Percentiles rank a stretch among this genome's conserved stretches.
These are phyloP conservation scores for Netelia melanura DNA, from an alignment of 2,888 invertebrate species.

Conservation along the genomic window DNA sequence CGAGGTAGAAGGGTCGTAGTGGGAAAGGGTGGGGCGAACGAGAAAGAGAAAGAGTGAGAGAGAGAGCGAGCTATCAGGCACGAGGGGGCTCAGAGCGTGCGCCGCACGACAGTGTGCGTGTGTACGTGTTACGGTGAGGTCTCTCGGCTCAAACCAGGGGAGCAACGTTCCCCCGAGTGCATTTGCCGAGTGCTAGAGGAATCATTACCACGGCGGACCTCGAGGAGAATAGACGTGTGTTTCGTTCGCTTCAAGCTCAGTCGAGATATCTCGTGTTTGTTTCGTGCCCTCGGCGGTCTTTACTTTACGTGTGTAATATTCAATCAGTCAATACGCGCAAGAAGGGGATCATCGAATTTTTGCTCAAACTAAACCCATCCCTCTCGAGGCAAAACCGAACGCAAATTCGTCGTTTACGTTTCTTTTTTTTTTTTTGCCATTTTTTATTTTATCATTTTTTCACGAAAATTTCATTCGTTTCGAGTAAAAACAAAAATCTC, in stretches of 20 bases:
- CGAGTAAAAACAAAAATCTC: not conserved
- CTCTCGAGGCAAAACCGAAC: not conserved
- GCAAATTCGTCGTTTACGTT: not conserved
- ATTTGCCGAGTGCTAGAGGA: conserved; percentile 71
- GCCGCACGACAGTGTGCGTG: conserved; percentile 51
- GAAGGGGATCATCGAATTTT: not conserved
- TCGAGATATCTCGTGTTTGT: conserved; percentile 77
- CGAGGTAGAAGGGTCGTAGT: conserved; percentile 62
- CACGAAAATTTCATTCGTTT: not conserved
- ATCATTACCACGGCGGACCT: conserved; percentile 84
- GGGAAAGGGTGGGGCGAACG: conserved; percentile 24
- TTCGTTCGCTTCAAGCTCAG: conserved; percentile 80
- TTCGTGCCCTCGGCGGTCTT: conserved; percentile 50
- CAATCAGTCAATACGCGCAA: not conserved
- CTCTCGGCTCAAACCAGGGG: conserved; percentile 74
- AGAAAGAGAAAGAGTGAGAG: conserved; percentile 34
- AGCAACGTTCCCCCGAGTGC: conserved; percentile 78
- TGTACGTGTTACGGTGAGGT: conserved; percentile 44
- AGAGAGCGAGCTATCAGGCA: conserved; percentile 1
- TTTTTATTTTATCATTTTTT: not conserved
- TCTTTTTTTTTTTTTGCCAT: not conserved
- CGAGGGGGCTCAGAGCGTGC: conserved; percentile 33
- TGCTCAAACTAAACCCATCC: not conserved
- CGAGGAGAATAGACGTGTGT: conserved; percentile 83
- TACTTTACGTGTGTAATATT: conserved; percentile 1